Conservation (phyloP, 2,113 vertebrate genomes). For the Lagopus muta region DNA sequence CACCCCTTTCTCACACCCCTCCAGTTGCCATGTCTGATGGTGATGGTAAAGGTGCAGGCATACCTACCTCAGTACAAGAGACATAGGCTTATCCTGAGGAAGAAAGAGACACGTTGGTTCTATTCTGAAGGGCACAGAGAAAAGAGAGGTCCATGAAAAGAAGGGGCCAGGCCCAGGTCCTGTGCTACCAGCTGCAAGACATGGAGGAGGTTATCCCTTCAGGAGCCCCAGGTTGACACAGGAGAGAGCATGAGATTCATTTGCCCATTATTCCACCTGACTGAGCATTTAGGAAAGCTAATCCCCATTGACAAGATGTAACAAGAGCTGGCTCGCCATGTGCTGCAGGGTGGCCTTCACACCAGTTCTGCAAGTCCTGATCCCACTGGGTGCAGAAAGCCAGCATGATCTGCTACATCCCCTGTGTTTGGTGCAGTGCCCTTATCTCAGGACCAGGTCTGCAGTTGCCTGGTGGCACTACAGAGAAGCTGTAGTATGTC, state of each 20-base stretch:
- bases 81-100: background rate
- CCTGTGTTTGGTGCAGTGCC: background rate
- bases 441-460: background rate
- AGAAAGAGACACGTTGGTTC: fast-evolving
- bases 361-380: background rate
- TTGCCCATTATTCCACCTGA: constrained; percentile 29
- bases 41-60: background rate
- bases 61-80: background rate
- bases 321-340: background rate
- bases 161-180: background rate
- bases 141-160: background rate
- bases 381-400: background rate
- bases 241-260: background rate
- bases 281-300: constrained; percentile 14
- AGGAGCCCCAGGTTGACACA: background rate
- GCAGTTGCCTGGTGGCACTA: background rate
- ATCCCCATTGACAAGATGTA: background rate
- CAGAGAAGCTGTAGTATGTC: fast-evolving
- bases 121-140: background rate
- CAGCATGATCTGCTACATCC: background rate
- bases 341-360: background rate
- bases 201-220: background rate
- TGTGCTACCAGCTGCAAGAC: background rate
- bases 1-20: background rate
- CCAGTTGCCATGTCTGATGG: fast-evolving